Percentiles rank a stretch among this genome's conserved stretches.
Evolutionary conservation across 1,140 invertebrate genomes (phyloP).

Genomic region (Drosophila nikananu): DNA sequence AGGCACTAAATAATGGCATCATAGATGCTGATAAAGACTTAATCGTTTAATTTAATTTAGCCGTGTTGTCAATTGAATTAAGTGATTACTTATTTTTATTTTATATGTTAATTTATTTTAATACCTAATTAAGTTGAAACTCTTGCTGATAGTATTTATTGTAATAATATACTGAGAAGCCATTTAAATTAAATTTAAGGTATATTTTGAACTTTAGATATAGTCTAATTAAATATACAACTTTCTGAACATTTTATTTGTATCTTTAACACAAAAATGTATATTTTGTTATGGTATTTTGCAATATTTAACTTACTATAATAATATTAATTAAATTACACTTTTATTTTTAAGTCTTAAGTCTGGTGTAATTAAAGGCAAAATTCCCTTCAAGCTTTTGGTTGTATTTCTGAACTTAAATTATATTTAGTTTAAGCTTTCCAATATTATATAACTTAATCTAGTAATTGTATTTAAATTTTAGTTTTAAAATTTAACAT

Average conservation of each 20-base stretch:
- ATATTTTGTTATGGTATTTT: too few species aligned
- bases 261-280: too few species aligned
- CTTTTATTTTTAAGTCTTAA: background rate
- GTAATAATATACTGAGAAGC: too few species aligned
- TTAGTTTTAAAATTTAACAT: too few species aligned
- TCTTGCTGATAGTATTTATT: background rate
- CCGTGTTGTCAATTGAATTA: background rate
- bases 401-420: too few species aligned
- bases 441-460: too few species aligned
- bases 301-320: too few species aligned
- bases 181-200: background rate
- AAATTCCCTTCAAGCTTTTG: too few species aligned
- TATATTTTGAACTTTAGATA: background rate
- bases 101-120: background rate
- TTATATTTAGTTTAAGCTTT: too few species aligned
- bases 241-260: too few species aligned
- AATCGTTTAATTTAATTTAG: conserved; percentile 11
- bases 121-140: background rate
- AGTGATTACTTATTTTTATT: background rate
- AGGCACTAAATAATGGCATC: conserved; percentile 17
- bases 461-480: background rate
- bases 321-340: background rate
- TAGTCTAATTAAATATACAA: background rate
- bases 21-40: conserved; percentile 1
- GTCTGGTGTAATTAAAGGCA: background rate